A percentile compares a stretch with the other conserved stretches of the same genome.
Conservation (phyloP, 2,888 invertebrate species). For the Drosophila sordidula region DNA sequence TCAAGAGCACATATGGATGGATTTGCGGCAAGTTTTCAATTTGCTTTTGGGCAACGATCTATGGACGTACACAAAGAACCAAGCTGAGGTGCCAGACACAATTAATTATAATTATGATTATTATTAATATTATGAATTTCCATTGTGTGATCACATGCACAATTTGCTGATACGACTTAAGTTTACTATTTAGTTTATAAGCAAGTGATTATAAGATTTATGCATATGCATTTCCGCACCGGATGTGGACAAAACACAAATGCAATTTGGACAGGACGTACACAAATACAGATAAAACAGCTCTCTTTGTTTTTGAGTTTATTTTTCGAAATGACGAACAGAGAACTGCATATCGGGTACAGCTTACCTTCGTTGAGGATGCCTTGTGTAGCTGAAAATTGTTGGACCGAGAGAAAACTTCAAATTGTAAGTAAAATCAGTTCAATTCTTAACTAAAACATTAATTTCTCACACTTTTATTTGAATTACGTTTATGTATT, state of each 20-base stretch:
- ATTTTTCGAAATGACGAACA: slow-evolving; percentile 14
- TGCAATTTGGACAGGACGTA: slow-evolving; percentile 7
- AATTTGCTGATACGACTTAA: background rate
- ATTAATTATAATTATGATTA: slow-evolving; percentile 1
- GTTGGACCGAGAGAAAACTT: slow-evolving; percentile 38
- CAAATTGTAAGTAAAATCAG: slow-evolving; percentile 28
- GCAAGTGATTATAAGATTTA: slow-evolving; percentile 1
- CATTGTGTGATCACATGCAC: background rate
- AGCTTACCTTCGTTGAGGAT: slow-evolving; percentile 82
- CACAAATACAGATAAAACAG: slow-evolving; percentile 8
- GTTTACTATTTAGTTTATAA: background rate
- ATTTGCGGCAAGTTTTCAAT: background rate
- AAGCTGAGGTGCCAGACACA: background rate
- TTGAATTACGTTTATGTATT: background rate
- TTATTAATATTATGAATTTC: background rate
- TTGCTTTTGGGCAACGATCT: background rate
- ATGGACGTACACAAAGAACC: slow-evolving; percentile 1
- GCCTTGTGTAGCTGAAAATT: slow-evolving; percentile 78
- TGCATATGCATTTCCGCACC: slow-evolving; percentile 20
- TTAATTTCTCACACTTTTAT: background rate
- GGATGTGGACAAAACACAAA: slow-evolving; percentile 14
- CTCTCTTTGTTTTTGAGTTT: background rate
- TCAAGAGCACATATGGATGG: too few relatives aligned
- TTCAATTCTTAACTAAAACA: background rate
- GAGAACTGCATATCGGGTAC: slow-evolving; percentile 9